These are phyloP conservation scores for Ochotona curzoniae DNA, from an alignment of 2,113 vertebrate species.

Conservation along the genomic window DNA sequence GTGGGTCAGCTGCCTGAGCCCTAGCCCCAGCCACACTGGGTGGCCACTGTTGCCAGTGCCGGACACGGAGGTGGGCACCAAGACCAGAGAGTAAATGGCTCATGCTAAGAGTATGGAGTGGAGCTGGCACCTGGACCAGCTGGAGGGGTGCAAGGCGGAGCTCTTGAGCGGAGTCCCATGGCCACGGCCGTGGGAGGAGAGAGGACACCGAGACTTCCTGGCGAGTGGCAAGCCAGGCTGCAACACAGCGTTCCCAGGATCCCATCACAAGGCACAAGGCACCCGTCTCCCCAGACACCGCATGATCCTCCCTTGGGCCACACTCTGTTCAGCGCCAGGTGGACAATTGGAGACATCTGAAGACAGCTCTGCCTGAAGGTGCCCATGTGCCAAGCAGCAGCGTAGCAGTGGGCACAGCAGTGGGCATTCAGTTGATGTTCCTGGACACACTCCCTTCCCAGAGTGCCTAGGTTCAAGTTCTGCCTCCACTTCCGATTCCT, in stretches of 20 bases:
- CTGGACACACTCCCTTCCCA: too few relatives aligned
- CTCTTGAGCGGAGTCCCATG: not conserved
- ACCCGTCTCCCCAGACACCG: not conserved
- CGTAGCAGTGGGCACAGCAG: not conserved
- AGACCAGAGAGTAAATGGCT: not conserved
- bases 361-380: slow-evolving; percentile 23
- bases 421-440: too few relatives aligned
- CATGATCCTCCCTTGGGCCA: not conserved
- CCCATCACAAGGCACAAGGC: not conserved
- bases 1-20: not conserved
- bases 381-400: slow-evolving; percentile 3
- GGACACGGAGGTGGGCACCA: not conserved
- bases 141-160: not conserved
- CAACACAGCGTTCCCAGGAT: not conserved
- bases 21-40: not conserved
- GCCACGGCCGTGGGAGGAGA: too few relatives aligned
- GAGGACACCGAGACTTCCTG: too few relatives aligned
- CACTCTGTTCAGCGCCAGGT: not conserved
- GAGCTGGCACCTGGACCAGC: not conserved
- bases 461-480: too few relatives aligned
- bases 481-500: too few relatives aligned
- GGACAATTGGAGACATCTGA: not conserved
- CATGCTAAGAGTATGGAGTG: not conserved
- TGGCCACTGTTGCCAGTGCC: not conserved
- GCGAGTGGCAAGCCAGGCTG: not conserved